These are phyloP conservation scores for Gallinago stenura DNA, from an alignment of 2,797 vertebrate genomes.

Conservation along the genomic window DNA sequence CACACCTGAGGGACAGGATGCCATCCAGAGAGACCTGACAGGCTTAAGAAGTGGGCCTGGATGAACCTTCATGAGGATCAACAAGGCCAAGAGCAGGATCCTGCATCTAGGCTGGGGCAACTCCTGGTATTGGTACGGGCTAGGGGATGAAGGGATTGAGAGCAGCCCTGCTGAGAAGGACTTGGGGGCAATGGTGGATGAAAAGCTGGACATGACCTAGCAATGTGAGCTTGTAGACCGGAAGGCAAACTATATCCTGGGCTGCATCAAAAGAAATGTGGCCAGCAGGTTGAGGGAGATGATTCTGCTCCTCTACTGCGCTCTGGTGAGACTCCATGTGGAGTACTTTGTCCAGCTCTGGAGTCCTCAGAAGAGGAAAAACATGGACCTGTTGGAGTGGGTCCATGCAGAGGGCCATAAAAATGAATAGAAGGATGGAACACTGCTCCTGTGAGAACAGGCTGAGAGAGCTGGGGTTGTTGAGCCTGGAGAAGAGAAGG, in stretches of 20 bases:
- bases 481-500: background rate
- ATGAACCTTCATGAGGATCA: background rate
- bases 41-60: background rate
- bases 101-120: background rate
- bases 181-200: background rate
- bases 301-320: background rate
- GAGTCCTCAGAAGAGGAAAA: background rate
- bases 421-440: background rate
- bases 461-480: background rate
- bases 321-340: rapidly evolving
- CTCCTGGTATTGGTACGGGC: background rate
- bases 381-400: background rate
- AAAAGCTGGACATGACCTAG: background rate
- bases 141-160: background rate
- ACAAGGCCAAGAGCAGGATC: background rate
- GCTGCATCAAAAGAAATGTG: background rate
- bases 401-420: background rate
- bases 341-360: rapidly evolving
- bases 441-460: background rate
- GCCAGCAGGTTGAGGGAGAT: background rate
- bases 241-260: background rate
- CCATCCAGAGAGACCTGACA: background rate
- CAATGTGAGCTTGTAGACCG: background rate
- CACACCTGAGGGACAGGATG: background rate
- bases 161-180: background rate